A percentile compares a stretch with the other conserved stretches of the same genome.
These are phyloP conservation scores for Turnix velox DNA, from an alignment of 2,113 vertebrate genomes.

Conservation along the genomic window DNA sequence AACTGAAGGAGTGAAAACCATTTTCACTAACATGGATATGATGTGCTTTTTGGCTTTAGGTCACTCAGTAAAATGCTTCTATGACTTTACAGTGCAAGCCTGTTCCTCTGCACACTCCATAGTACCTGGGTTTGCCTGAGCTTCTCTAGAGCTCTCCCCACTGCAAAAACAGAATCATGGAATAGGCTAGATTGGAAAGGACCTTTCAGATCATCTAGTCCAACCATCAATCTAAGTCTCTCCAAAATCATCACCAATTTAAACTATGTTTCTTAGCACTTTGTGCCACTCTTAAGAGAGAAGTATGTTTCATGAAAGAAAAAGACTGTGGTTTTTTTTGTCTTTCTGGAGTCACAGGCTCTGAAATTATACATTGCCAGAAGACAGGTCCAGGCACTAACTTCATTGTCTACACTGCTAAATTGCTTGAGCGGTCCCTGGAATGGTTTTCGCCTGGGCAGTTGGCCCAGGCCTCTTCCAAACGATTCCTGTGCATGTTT, in stretches of 20 bases:
- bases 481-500: constrained; percentile 29
- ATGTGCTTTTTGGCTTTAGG: background rate
- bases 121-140: background rate
- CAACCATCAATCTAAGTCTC: no score
- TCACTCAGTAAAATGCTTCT: background rate
- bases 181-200: no score
- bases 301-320: background rate
- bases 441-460: constrained; percentile 17
- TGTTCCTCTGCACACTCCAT: background rate
- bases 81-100: background rate
- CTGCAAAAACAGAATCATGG: no score
- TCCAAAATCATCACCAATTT: no score
- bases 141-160: background rate
- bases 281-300: background rate
- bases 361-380: background rate
- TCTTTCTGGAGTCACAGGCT: background rate
- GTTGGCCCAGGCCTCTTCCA: background rate
- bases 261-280: no score
- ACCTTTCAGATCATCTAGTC: no score
- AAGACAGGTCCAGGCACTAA: background rate
- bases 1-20: background rate
- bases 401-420: constrained; percentile 7
- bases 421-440: constrained; percentile 5
- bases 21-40: background rate
- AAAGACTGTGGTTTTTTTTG: background rate